A percentile compares a stretch with the other conserved stretches of the same genome.
These are phyloP conservation scores for Pluvianellus socialis DNA, from an alignment of 2,113 vertebrate genomes.

Conservation along the genomic window DNA sequence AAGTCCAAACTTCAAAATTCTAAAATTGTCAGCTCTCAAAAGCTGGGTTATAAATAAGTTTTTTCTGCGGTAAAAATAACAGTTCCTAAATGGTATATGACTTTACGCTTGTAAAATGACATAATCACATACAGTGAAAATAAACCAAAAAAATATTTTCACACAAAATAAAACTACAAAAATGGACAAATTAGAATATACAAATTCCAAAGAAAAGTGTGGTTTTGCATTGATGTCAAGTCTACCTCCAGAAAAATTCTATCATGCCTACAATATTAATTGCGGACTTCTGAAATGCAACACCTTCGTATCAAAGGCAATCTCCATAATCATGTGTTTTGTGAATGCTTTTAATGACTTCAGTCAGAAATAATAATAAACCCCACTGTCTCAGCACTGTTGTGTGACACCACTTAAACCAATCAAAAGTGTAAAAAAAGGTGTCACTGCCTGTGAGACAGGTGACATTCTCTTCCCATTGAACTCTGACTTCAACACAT, in stretches of 20 bases:
- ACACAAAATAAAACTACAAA: neutral
- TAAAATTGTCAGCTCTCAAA: neutral
- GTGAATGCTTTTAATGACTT: neutral
- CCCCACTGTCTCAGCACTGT: accelerated
- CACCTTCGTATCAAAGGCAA: neutral
- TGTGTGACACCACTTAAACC: neutral
- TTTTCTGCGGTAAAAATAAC: neutral
- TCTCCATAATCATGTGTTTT: neutral
- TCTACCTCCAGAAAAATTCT: neutral
- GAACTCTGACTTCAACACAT: neutral
- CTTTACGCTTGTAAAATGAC: neutral
- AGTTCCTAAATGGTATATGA: neutral
- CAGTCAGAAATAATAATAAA: neutral
- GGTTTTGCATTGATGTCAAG: neutral
- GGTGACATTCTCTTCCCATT: neutral
- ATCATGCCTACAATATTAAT: neutral
- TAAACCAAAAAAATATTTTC: neutral
- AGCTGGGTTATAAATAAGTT: neutral
- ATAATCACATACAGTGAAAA: neutral
- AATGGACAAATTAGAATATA: neutral
- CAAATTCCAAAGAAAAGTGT: neutral
- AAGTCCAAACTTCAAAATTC: neutral
- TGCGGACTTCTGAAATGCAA: neutral
- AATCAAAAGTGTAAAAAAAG: neutral
- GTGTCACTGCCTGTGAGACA: too few species aligned